These are phyloP conservation scores for Myotis daubentonii DNA, from an alignment of 2,797 vertebrate genomes.

Conservation along the genomic window DNA sequence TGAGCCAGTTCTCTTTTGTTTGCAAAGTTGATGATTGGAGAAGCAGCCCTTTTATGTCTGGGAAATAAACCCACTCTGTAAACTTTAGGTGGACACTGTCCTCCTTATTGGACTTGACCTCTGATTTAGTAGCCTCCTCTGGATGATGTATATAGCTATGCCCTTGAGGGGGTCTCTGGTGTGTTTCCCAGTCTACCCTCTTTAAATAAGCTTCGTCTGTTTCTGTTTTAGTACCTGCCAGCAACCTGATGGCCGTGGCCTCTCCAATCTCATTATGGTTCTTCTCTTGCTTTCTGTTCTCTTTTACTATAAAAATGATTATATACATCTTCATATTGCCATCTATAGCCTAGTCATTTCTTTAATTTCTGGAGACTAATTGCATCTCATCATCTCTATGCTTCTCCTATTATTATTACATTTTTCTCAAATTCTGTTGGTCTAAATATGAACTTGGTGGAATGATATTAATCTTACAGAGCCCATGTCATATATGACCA, in stretches of 20 bases:
- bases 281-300: not conserved
- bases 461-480: not conserved
- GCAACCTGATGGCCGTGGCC: not conserved
- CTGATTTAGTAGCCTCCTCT: not conserved
- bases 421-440: constrained; percentile 1
- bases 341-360: not conserved
- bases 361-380: constrained; percentile 6
- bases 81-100: not conserved
- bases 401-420: not conserved
- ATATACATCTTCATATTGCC: not conserved
- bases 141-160: not conserved
- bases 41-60: not conserved
- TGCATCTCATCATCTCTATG: not conserved
- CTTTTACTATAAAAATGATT: not conserved
- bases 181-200: not conserved
- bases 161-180: not conserved
- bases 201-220: not conserved
- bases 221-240: not conserved
- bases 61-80: not conserved
- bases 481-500: not conserved
- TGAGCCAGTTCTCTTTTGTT: constrained; percentile 25
- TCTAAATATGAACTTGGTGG: not conserved
- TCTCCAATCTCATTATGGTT: not conserved
- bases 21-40: not conserved
- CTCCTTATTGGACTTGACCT: not conserved